Evolutionary conservation across 1,140 invertebrate genomes (phyloP), one percentile per base, ranked within the genome.

Genomic region (Aradophagus sp.): DNA sequence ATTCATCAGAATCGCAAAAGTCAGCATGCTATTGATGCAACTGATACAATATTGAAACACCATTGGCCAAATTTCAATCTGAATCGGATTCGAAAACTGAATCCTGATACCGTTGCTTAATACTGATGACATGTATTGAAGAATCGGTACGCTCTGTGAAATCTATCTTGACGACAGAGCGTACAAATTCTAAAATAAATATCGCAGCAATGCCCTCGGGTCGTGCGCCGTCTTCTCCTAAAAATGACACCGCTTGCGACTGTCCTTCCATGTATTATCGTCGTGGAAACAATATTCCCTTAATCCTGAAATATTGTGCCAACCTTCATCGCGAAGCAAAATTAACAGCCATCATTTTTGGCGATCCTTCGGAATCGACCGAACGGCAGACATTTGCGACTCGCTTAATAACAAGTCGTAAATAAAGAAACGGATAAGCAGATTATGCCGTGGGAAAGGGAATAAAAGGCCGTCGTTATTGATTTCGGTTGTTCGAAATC

Each of bases 171-270:
- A 85, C 83, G 79, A 83, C 83, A 85, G 83, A 84, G 81, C 83
- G 82, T 85, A 85, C 82, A 80, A 84, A 85, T 85, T 85, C 83
- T 85, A 85, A 85, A 85, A 83, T 83, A 81, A 84, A 83, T 84
- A 82, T 80, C 78, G 55, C 76, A 82, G 80, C 80, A 76, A 16
- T 74, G 26, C 12, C 23, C 15, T 53, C 27, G 6, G 26, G 12
- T 35, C 11, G 16, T 27, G 10, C 35, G 39, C 44, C 41, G 35
- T 11, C 15, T 19, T 44, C 2, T n/a, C 29, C 48, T 45, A 67
- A 67, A 59, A 62, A 50, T 62, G 32, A 42, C 35, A n/a, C 8
- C 20, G 8, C 20, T 23, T 23, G 8, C 20, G 4, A 23, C 20
- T 8, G 20, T 23, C 8, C 26, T 32, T 10, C 20, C 10, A 6